Conservation (phyloP, 2,888 invertebrate genomes). For the Tridacna gigas region DNA sequence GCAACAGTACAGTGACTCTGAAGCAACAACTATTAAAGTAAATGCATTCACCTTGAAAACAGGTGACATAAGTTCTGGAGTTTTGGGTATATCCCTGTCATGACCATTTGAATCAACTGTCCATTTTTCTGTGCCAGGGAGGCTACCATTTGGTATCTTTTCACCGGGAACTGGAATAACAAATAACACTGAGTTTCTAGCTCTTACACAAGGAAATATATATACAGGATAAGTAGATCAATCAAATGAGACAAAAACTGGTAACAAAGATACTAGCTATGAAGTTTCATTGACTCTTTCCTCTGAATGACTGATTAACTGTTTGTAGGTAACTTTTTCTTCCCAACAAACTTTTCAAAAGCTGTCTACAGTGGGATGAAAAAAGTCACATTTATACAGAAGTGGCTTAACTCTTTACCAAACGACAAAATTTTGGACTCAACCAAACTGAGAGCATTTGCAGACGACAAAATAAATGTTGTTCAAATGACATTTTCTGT, state of each 20-base stretch:
- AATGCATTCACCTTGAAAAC: conserved; percentile 66
- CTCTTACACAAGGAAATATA: too few relatives aligned
- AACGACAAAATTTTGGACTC: too few relatives aligned
- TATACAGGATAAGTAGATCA: too few relatives aligned
- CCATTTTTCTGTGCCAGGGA: conserved; percentile 1
- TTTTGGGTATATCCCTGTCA: neutral
- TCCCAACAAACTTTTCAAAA: too few relatives aligned
- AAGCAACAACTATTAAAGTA: neutral
- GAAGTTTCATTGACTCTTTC: too few relatives aligned
- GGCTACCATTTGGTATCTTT: neutral
- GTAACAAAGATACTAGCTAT: too few relatives aligned
- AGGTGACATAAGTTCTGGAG: conserved; percentile 70
- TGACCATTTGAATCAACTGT: neutral
- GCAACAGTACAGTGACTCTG: neutral
- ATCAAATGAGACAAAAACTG: too few relatives aligned
- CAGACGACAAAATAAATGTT: too few relatives aligned
- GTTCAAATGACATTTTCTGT: too few relatives aligned
- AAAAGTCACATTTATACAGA: neutral
- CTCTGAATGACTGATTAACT: too few relatives aligned
- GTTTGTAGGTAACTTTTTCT: too few relatives aligned
- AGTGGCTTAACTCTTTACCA: neutral
- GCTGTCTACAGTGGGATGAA: neutral
- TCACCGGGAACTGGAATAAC: neutral
- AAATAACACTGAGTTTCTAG: neutral
- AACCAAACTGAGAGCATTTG: too few relatives aligned